These are phyloP conservation scores for Periophthalmodon schlosseri DNA, from an alignment of 2,113 vertebrate species.

Conservation along the genomic window DNA sequence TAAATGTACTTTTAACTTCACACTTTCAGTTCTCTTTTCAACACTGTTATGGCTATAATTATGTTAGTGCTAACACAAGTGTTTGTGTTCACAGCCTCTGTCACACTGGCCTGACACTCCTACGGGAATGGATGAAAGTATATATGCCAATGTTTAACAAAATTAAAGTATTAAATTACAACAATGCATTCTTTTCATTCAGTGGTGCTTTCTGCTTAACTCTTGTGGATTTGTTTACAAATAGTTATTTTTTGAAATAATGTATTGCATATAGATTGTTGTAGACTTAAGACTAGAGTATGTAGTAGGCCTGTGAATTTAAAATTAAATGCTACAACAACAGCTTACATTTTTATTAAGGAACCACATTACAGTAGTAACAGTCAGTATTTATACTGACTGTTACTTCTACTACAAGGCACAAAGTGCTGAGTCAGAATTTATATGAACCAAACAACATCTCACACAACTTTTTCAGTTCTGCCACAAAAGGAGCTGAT, in stretches of 20 bases:
- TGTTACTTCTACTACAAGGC: too few species aligned
- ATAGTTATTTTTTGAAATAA: too few species aligned
- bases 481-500: background rate
- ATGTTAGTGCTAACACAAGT: background rate
- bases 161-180: background rate
- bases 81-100: constrained; percentile 40
- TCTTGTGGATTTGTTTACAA: too few species aligned
- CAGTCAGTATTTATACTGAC: too few species aligned
- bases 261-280: too few species aligned
- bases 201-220: too few species aligned
- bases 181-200: background rate
- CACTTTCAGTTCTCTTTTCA: background rate
- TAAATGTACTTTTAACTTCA: background rate
- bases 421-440: background rate
- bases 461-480: background rate
- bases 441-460: background rate
- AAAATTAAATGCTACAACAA: too few species aligned
- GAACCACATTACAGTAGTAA: background rate
- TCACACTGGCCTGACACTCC: constrained; percentile 3
- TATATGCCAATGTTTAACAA: constrained; percentile 57
- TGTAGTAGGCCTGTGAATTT: too few species aligned
- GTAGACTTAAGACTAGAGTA: too few species aligned
- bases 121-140: constrained; percentile 5
- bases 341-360: too few species aligned
- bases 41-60: background rate